A percentile compares a stretch with the other conserved stretches of the same genome.
These are phyloP conservation scores for Dasypolia templi DNA, from an alignment of 2,888 invertebrate genomes.

Conservation along the genomic window DNA sequence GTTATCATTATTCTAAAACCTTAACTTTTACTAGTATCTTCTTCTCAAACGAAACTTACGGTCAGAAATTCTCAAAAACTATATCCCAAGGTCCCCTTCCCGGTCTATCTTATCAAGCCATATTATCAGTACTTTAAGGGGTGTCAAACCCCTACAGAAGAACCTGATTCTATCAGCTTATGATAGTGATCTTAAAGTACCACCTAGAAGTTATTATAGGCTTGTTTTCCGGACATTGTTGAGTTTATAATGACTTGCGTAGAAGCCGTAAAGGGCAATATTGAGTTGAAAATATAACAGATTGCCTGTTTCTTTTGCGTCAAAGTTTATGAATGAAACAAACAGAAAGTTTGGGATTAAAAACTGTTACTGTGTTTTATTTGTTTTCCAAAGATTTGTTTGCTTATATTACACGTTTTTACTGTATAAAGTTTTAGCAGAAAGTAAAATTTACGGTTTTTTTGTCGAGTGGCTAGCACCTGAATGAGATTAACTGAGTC, in stretches of 20 bases:
- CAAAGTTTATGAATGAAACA: conserved; percentile 44
- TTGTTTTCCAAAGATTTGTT: conserved; percentile 10
- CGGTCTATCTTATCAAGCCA: conserved; percentile 19
- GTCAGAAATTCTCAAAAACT: not conserved
- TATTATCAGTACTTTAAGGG: conserved; percentile 38
- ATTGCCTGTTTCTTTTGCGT: conserved; percentile 33
- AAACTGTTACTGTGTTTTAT: conserved; percentile 24
- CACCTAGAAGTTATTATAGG: conserved; percentile 30
- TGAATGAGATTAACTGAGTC: not conserved
- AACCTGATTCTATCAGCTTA: conserved; percentile 34
- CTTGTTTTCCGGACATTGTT: conserved; percentile 28
- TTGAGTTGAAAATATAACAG: conserved; percentile 35
- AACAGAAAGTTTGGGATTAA: conserved; percentile 30
- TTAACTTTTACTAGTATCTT: not conserved
- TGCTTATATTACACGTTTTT: not conserved
- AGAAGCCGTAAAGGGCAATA: conserved; percentile 15
- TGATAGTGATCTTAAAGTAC: conserved; percentile 46
- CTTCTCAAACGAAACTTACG: too few species aligned
- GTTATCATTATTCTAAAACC: not conserved
- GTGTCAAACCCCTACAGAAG: conserved; percentile 27
- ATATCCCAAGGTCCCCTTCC: not conserved
- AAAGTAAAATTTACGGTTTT: not conserved
- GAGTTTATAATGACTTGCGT: conserved; percentile 31
- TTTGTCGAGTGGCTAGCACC: not conserved
- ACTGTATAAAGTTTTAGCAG: not conserved